Evolutionary conservation across 2,888 invertebrate genomes (phyloP).

Genomic region (Tipula helvola): DNA sequence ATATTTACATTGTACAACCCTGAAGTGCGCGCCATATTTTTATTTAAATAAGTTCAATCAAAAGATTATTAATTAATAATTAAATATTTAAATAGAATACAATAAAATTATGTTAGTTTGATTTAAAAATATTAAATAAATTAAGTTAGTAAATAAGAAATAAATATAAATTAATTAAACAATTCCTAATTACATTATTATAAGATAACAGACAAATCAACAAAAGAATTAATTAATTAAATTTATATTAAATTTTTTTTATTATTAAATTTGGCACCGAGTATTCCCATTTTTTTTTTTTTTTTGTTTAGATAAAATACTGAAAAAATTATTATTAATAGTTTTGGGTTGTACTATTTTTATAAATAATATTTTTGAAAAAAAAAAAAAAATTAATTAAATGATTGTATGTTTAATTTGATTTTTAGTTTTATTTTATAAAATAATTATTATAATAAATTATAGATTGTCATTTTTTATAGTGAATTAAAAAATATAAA

Average conservation of each 20-base stretch:
- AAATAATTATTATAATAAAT: background rate
- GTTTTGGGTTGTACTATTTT: background rate
- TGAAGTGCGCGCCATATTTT: background rate
- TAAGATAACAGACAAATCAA: background rate
- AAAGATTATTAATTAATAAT: background rate
- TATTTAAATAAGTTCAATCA: background rate
- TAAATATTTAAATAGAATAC: background rate
- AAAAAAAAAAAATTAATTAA: background rate
- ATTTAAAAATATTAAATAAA: background rate
- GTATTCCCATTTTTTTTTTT: background rate
- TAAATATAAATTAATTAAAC: background rate
- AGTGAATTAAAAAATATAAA: background rate
- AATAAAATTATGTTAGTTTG: background rate
- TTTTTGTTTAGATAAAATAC: background rate
- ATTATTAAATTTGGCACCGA: background rate
- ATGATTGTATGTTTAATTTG: background rate
- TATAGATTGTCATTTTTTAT: background rate
- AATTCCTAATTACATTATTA: background rate
- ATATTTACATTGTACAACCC: conserved; percentile 8
- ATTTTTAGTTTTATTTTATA: background rate
- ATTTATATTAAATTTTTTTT: background rate
- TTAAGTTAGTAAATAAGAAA: background rate
- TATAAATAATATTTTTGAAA: background rate
- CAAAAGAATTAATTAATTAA: background rate
- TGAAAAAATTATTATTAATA: background rate